phyloP scores from a whole-genome alignment of 2,113 vertebrate genomes.

The Trogon melanurus region DNA sequence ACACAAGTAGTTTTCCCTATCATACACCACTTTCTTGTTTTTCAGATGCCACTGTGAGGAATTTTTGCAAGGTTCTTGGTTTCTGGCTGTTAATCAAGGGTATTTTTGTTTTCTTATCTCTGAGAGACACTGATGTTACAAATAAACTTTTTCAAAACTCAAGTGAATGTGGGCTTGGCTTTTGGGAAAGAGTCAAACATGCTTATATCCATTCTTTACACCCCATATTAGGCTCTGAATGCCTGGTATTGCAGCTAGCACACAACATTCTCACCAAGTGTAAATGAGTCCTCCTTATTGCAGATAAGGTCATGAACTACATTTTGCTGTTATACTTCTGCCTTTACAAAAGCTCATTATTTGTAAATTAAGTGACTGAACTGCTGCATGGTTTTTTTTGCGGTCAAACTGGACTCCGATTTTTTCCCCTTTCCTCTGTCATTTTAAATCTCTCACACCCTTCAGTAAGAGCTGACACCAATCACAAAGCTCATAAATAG shows the following conservation, averaged over 20 bases:
- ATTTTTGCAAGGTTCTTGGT: not conserved
- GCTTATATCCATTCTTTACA: constrained; percentile 24
- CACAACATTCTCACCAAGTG: not conserved
- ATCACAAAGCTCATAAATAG: not conserved
- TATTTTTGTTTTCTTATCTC: not conserved
- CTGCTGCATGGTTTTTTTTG: not conserved
- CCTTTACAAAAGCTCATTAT: not conserved
- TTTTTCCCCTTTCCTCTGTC: not conserved
- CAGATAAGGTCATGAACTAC: not conserved
- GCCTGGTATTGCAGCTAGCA: constrained; percentile 26
- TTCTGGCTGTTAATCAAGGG: constrained; percentile 9
- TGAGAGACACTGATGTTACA: not conserved
- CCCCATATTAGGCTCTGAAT: constrained; percentile 24
- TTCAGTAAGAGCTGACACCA: not conserved
- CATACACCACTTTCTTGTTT: not conserved
- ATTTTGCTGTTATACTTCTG: not conserved
- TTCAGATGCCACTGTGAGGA: not conserved
- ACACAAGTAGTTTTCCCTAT: not conserved
- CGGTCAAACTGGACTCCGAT: not conserved
- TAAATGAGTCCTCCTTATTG: not conserved
- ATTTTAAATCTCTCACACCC: constrained; percentile 8
- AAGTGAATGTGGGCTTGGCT: constrained; percentile 55
- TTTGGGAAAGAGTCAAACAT: constrained; percentile 46
- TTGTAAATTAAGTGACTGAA: not conserved
- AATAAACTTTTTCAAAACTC: constrained; percentile 22